These are phyloP conservation scores for Crotalus adamanteus DNA, from an alignment of 2,797 vertebrate species.

Conservation along the genomic window DNA sequence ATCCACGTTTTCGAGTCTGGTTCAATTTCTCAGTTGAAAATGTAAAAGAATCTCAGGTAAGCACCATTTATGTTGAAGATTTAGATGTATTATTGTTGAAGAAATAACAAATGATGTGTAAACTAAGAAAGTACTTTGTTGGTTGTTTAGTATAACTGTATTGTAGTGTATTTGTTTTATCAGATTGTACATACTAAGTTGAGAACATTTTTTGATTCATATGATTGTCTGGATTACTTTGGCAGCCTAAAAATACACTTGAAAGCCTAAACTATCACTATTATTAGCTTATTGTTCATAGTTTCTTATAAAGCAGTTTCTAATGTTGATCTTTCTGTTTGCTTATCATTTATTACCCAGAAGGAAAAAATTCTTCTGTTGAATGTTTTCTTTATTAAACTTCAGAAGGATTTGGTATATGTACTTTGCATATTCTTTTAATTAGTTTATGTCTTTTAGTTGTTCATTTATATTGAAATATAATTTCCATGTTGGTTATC, in stretches of 20 bases:
- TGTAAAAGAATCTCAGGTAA: slow-evolving; percentile 91
- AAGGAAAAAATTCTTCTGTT: neutral
- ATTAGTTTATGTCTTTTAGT: neutral
- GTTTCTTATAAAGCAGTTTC: neutral
- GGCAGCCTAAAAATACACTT: neutral
- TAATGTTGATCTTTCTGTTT: neutral
- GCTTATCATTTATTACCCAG: neutral
- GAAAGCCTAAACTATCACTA: neutral
- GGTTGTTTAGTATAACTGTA: neutral
- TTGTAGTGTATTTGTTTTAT: neutral
- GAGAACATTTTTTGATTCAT: neutral
- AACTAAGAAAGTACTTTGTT: neutral
- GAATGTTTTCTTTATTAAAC: neutral
- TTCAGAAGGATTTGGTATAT: neutral
- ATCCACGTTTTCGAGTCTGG: slow-evolving; percentile 97
- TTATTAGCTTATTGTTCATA: neutral
- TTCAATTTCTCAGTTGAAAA: slow-evolving; percentile 99
- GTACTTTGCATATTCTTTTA: neutral
- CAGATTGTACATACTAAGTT: neutral
- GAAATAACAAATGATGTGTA: neutral
- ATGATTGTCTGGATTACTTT: neutral
- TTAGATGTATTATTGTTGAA: neutral
- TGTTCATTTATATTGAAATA: neutral
- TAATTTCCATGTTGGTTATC: neutral
- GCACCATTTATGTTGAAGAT: slow-evolving; percentile 37